Conservation (phyloP, 2,888 invertebrate species). For the Atrina japonica region DNA sequence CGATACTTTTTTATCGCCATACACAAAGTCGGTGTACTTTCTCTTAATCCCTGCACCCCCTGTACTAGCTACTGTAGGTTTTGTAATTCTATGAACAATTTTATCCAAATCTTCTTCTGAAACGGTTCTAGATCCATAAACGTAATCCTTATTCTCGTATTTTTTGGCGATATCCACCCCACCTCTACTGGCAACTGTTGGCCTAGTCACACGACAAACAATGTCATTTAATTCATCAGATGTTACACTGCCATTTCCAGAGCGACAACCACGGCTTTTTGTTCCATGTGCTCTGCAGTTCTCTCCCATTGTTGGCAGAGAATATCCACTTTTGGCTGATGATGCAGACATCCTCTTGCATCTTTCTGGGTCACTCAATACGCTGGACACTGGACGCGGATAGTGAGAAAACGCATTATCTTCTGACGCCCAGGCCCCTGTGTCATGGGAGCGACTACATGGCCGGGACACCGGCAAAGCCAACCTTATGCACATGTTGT, state of each 20-base stretch:
- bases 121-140: slow-evolving; percentile 59
- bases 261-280: slow-evolving; percentile 39
- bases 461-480: slow-evolving; percentile 55
- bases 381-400: slow-evolving; percentile 23
- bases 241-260: slow-evolving; percentile 47
- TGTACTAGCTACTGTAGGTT: slow-evolving; percentile 68
- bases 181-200: slow-evolving; percentile 65
- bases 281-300: slow-evolving; percentile 14
- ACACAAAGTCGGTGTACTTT: slow-evolving; percentile 64
- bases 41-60: slow-evolving; percentile 68
- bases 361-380: slow-evolving; percentile 12
- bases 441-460: slow-evolving; percentile 55
- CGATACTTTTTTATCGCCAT: slow-evolving; percentile 63
- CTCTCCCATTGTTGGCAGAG: slow-evolving; percentile 26
- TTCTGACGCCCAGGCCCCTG: slow-evolving; percentile 59
- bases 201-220: slow-evolving; percentile 63
- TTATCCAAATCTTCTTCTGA: slow-evolving; percentile 50
- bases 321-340: slow-evolving; percentile 24
- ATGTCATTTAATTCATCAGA: slow-evolving; percentile 59
- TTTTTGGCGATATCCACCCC: slow-evolving; percentile 64
- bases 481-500: slow-evolving; percentile 52
- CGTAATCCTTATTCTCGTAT: slow-evolving; percentile 61
- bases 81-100: slow-evolving; percentile 66
- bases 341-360: slow-evolving; percentile 1
- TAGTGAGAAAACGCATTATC: slow-evolving; percentile 47